phyloP scores from a whole-genome alignment of 2,888 invertebrate genomes.

The Empis livida region DNA sequence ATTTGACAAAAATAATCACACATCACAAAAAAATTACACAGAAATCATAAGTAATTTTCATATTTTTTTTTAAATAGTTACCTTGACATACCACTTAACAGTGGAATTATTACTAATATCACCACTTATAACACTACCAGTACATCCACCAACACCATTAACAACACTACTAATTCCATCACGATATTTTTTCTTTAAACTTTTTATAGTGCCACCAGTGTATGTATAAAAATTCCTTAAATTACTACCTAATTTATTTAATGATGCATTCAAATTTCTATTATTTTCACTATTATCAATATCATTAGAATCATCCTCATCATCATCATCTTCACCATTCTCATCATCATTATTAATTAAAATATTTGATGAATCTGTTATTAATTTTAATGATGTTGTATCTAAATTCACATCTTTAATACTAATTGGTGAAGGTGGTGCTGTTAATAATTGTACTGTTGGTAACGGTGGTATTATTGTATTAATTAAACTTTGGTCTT shows the following conservation, averaged over 20 bases:
- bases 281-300: slow-evolving; percentile 2
- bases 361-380: no score
- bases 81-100: slow-evolving; percentile 61
- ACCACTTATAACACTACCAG: background rate
- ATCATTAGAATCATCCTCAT: background rate
- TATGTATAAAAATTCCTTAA: slow-evolving; percentile 31
- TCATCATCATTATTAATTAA: background rate
- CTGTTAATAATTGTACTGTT: slow-evolving; percentile 8
- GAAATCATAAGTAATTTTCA: no score
- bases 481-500: slow-evolving; percentile 4
- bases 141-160: no score
- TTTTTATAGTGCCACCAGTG: slow-evolving; percentile 28
- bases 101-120: background rate
- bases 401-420: background rate
- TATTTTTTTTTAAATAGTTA: slow-evolving; percentile 30
- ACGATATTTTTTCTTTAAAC: slow-evolving; percentile 25
- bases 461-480: slow-evolving; percentile 9
- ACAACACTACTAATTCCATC: no score
- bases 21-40: no score
- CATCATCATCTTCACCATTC: background rate
- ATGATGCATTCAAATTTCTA: slow-evolving; percentile 19
- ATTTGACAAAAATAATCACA: background rate
- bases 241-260: slow-evolving; percentile 18
- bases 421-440: slow-evolving; percentile 5
- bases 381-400: no score